phyloP scores from a whole-genome alignment of 2,797 vertebrate genomes.

The Enteromius viviparus region DNA sequence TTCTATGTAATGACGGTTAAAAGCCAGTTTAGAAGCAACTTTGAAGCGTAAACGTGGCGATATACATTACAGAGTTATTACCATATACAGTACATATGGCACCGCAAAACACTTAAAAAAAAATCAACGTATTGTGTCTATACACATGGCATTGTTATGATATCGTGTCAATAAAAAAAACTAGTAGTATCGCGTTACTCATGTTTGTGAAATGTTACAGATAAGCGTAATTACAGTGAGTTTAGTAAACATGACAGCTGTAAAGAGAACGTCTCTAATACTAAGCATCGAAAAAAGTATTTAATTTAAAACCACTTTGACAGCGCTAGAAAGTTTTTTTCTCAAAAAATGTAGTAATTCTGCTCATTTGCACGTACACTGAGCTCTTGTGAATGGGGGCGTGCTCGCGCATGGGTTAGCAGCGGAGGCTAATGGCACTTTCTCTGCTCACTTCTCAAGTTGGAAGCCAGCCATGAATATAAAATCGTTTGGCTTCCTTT shows the following conservation, averaged over 20 bases:
- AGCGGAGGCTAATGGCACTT: slow-evolving; percentile 5
- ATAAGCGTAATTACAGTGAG: neutral
- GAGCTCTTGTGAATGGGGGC: slow-evolving; percentile 21
- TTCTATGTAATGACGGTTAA: neutral
- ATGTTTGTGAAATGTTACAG: neutral
- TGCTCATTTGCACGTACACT: neutral
- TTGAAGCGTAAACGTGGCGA: neutral
- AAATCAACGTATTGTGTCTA: neutral
- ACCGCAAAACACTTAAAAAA: neutral
- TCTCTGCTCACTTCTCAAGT: slow-evolving; percentile 22
- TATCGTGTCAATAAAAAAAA: neutral
- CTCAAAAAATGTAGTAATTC: neutral
- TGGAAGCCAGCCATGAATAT: slow-evolving; percentile 16
- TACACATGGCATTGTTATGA: neutral
- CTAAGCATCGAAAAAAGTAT: neutral
- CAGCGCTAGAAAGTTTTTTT: neutral
- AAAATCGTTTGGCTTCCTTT: neutral
- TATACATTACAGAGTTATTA: neutral
- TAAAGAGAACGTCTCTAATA: neutral
- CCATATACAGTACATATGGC: neutral
- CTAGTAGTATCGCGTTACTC: neutral
- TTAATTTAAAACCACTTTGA: neutral
- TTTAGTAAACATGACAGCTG: neutral
- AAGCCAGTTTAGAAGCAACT: neutral
- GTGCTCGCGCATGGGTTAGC: slow-evolving; percentile 44